Conservation (phyloP, 2,113 vertebrate genomes). For the Macheiramphus alcinus region DNA sequence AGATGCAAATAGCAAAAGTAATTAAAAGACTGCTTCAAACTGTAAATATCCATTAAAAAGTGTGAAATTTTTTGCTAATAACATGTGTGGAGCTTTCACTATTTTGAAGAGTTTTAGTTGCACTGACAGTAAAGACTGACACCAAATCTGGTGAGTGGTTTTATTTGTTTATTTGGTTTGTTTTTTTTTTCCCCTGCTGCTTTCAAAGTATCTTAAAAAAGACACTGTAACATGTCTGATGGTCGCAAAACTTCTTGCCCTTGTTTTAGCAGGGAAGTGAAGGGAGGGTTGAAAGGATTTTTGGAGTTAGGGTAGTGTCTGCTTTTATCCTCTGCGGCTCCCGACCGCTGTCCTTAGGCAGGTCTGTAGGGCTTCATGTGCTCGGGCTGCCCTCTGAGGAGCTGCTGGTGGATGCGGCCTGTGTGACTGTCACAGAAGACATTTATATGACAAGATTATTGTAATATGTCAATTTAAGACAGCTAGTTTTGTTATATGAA, state of each 20-base stretch:
- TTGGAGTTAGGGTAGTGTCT: not conserved
- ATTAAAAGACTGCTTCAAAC: constrained; percentile 22
- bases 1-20: constrained; percentile 29
- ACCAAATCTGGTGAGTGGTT: constrained; percentile 28
- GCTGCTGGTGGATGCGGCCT: not conserved
- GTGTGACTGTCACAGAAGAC: not conserved
- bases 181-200: not conserved
- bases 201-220: constrained; percentile 20
- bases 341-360: not conserved
- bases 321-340: not conserved
- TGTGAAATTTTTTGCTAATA: not conserved
- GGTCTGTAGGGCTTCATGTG: not conserved
- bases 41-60: constrained; percentile 46
- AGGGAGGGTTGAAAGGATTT: not conserved
- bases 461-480: not conserved
- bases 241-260: constrained; percentile 5
- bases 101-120: constrained; percentile 30
- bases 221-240: not conserved
- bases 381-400: not conserved
- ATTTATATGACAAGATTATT: not conserved
- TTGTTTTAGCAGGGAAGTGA: not conserved
- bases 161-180: constrained; percentile 35
- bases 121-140: constrained; percentile 51
- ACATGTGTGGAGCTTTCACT: constrained; percentile 12
- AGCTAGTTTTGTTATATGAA: not conserved